These are phyloP conservation scores for Athene noctua DNA, from an alignment of 2,113 vertebrate species.

Conservation along the genomic window DNA sequence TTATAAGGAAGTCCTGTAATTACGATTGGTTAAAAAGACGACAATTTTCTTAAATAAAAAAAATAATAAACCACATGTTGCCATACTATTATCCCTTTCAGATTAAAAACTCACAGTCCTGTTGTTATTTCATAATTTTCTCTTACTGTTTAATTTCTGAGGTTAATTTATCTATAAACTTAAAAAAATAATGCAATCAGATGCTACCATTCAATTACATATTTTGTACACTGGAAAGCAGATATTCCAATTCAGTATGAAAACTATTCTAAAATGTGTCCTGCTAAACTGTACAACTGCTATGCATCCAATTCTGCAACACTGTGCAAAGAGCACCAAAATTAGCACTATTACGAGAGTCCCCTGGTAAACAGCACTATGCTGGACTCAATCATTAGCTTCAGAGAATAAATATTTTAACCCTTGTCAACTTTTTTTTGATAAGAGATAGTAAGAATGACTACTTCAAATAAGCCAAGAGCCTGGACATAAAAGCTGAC, in stretches of 20 bases:
- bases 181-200: neutral
- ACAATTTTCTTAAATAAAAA: neutral
- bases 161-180: neutral
- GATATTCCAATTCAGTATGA: neutral
- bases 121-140: neutral
- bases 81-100: neutral
- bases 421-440: neutral
- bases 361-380: neutral
- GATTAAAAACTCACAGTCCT: neutral
- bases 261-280: neutral
- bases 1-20: neutral
- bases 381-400: neutral
- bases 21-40: neutral
- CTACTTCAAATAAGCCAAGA: neutral
- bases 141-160: neutral
- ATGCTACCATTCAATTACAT: neutral
- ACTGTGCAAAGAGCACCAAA: neutral
- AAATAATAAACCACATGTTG: neutral
- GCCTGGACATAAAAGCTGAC: neutral
- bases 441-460: neutral
- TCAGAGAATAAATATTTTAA: neutral
- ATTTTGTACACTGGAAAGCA: accelerated
- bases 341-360: neutral
- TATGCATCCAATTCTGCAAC: neutral
- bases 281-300: neutral